Evolutionary conservation across 2,113 vertebrate genomes (phyloP), one percentile per base, ranked within the genome.

Genomic region (Ammodytes marinus): DNA sequence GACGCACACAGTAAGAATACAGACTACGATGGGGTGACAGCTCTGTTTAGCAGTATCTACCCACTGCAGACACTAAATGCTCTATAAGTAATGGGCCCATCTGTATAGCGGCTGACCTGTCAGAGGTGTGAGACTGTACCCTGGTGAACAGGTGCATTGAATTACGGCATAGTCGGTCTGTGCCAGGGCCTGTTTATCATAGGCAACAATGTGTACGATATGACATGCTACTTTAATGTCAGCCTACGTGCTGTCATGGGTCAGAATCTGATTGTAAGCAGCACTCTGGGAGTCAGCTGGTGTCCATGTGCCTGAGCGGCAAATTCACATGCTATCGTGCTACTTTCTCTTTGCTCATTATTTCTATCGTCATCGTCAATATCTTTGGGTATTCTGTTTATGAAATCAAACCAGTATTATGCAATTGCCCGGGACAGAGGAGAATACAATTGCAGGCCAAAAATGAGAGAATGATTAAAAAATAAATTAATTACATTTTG

Each of bases 1-100:
- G 69, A 79, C 57, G 27, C 27, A 0, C 77, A n/a, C 9, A 12
- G 49, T 42, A 10, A 70, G 65, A 58, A 63, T 13, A 45, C 57
- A 42, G 19, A 61, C 45, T 60, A 4, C 3, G 50, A 61, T 12
- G 58, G 27, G 49, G 54, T 73, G 55, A 68, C 74, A 78, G 71
- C 40, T 66, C 58, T 37, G 42, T 45, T 43, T 7, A 35, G 17
- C 68, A 57, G 42, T 8, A 60, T 37, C 47, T 8, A 60, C 19
- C 47, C 17, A 54, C 8, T 57, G 69, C 49, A 77, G 35, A 53
- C 46, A 42, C 40, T 11, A 40, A 53, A 27, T 63, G 45, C 6
- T 66, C 45, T 80, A 55, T 45, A 50, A 57, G 65, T 61, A 77
- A 50, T 8, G 35, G 19, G 63, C 63, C 73, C 83, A 77, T 72